These are phyloP conservation scores for Cosmia trapezina DNA, from an alignment of 2,888 invertebrate genomes.

Conservation along the genomic window DNA sequence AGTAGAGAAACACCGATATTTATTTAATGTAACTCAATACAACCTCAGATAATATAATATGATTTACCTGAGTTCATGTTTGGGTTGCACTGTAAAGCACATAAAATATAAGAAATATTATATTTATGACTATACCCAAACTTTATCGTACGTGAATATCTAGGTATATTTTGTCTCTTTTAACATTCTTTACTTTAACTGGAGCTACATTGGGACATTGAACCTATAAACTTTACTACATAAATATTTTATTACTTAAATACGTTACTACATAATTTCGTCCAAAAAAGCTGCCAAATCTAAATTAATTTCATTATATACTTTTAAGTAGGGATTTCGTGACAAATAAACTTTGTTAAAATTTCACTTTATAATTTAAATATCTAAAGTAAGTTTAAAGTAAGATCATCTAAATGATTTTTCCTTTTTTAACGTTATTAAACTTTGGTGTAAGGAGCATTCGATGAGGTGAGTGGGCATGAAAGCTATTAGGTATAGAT, in stretches of 20 bases:
- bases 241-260: neutral
- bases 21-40: neutral
- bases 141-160: neutral
- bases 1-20: neutral
- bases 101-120: neutral
- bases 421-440: neutral
- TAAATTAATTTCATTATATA: constrained; percentile 24
- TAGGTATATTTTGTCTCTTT: neutral
- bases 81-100: constrained; percentile 3
- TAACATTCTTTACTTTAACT: constrained; percentile 12
- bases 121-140: too few relatives aligned
- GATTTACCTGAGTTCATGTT: constrained; percentile 4
- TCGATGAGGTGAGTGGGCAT: neutral
- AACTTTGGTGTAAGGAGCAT: neutral
- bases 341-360: neutral
- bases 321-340: constrained; percentile 22
- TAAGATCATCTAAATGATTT: neutral
- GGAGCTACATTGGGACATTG: constrained; percentile 22
- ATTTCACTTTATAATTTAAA: constrained; percentile 12
- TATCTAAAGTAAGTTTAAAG: constrained; percentile 6
- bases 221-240: neutral
- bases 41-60: neutral
- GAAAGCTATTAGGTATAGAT: too few relatives aligned
- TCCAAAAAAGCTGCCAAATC: constrained; percentile 70
- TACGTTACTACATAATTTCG: constrained; percentile 54